Base-by-base conservation (phyloP, 2,113 vertebrate species). In the Sorex araneus region DNA sequence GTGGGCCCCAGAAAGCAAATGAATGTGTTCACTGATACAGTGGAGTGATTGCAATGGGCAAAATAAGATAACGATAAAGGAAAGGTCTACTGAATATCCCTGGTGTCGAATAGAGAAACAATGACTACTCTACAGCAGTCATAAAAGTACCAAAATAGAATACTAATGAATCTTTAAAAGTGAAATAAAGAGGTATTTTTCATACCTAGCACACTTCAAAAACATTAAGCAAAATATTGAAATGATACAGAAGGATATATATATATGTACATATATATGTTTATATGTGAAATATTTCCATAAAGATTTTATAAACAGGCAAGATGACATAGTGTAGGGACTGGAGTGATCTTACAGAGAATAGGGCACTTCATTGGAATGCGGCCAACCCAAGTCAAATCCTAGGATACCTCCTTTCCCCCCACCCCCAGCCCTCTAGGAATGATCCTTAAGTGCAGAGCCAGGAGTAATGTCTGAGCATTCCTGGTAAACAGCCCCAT, bases 41-140 rank as follows among this genome's bases (percentile, higher is more conserved):
- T 84, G 47, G 69, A 76, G 54, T n/a, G 32, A 70, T 6, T 8
- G 10, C 67, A 10, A 34, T 11, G 13, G 30, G n/a, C n/a, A 60
- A 60, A 60, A 23, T 60, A 60, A 60, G 23, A 60, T 32, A 70
- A 34, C 15, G 7, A 19, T 19, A 18, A 57, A 34, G 23, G 27
- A 74, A 18, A 89, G 71, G 18, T 25, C 19, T 70, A n/a, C 4
- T 34, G 50, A 64, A 50, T 82, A 85, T 36, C 27, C 66, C 34
- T 86, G 19, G 27, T 18, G 21, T 79, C 84, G 30, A 89, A 43
- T 60, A 18, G 18, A n/a, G 64, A 90, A 78, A 71, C 73, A 75
- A 63, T 64, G 30, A 54, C 40, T 60, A 47, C 60, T 36, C 57
- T 28, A 79, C 5, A 66, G 36, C 79, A 79, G 16, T 67, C 71